Evolutionary conservation across 2,797 vertebrate genomes (phyloP).

Genomic region (Sebastes diaconus): DNA sequence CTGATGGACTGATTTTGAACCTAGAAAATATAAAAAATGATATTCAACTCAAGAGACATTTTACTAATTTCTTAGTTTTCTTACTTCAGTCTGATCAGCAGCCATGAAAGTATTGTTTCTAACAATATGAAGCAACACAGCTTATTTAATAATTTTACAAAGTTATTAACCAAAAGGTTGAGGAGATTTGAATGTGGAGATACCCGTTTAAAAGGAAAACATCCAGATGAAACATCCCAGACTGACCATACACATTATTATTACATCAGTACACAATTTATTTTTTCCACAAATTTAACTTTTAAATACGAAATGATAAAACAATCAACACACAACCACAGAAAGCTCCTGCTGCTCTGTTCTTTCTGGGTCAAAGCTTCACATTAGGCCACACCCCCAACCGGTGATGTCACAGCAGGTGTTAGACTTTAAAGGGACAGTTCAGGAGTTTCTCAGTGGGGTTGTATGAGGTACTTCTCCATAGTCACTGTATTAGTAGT

Average conservation of each 20-base stretch:
- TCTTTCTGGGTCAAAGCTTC: neutral
- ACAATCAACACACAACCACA: neutral
- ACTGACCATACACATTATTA: neutral
- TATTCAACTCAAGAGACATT: neutral
- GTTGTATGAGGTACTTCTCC: no score
- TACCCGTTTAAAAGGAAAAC: neutral
- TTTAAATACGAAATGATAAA: neutral
- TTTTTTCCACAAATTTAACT: neutral
- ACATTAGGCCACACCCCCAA: neutral
- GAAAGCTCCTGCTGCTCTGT: neutral
- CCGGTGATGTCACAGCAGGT: neutral
- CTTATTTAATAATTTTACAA: neutral
- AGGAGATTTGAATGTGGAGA: neutral
- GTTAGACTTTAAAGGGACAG: neutral
- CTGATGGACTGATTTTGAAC: neutral
- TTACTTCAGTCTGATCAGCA: neutral
- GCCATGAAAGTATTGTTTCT: neutral
- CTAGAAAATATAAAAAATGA: neutral
- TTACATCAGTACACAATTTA: constrained; percentile 2
- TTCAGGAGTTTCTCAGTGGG: no score
- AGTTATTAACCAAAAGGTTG: neutral
- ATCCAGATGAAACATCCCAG: neutral
- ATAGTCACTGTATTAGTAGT: no score
- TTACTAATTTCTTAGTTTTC: neutral
- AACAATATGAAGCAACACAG: neutral